Percentiles rank a stretch among this genome's conserved stretches.
These are phyloP conservation scores for Crenichthys baileyi DNA, from an alignment of 2,797 vertebrate genomes.

Conservation along the genomic window DNA sequence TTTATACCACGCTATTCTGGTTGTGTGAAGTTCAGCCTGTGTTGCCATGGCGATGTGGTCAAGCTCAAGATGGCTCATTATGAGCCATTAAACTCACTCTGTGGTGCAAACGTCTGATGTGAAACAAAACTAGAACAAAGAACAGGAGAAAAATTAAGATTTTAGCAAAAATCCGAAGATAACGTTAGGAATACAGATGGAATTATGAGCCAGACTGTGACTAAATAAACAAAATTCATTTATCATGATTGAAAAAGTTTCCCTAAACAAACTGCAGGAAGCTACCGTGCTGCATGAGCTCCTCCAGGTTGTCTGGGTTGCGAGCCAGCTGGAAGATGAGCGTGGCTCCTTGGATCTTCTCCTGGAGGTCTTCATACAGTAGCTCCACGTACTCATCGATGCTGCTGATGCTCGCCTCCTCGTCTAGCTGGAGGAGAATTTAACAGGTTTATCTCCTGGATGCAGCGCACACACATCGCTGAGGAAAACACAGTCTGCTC, in stretches of 20 bases:
- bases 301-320: conserved; percentile 93
- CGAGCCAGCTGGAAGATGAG: conserved; percentile 91
- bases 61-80: too few species aligned
- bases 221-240: too few species aligned
- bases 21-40: too few species aligned
- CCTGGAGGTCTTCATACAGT: conserved; percentile 92
- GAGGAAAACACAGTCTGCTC: neutral
- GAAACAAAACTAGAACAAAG: neutral
- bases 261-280: neutral
- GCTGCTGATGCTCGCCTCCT: conserved; percentile 90
- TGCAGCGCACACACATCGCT: neutral
- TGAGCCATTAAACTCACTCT: neutral
- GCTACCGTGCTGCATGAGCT: conserved; percentile 89
- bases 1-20: too few species aligned
- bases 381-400: conserved; percentile 93
- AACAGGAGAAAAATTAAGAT: neutral
- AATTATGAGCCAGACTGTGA: too few species aligned
- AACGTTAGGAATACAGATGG: too few species aligned
- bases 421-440: conserved; percentile 72
- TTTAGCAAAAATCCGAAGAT: too few species aligned
- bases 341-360: conserved; percentile 91
- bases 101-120: neutral
- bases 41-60: too few species aligned
- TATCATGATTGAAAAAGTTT: too few species aligned
- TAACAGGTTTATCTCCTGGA: too few species aligned